Evolutionary conservation across 2,113 vertebrate species (phyloP).

Genomic region (Tachysurus vachellii): DNA sequence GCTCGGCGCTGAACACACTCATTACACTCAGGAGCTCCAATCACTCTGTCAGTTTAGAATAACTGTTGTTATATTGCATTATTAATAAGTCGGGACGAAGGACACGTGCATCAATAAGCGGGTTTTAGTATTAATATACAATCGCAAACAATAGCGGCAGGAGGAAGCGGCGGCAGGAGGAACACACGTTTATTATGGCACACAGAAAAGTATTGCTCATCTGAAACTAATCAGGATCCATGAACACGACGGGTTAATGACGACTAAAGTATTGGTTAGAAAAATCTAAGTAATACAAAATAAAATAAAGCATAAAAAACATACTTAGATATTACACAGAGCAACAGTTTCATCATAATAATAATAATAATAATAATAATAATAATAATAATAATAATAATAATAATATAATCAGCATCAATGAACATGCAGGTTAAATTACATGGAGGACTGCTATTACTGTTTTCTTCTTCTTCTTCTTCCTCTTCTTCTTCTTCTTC

Average conservation of each 20-base stretch:
- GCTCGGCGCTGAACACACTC: slow-evolving; percentile 26
- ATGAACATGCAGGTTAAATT: neutral
- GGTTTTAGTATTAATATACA: slow-evolving; percentile 56
- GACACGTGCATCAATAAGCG: slow-evolving; percentile 62
- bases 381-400: neutral
- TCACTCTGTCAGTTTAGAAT: slow-evolving; percentile 66
- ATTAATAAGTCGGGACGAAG: slow-evolving; percentile 67
- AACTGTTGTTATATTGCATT: slow-evolving; percentile 63
- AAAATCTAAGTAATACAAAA: neutral
- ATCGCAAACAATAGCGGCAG: slow-evolving; percentile 29
- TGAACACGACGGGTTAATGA: slow-evolving; percentile 72
- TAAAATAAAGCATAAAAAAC: neutral
- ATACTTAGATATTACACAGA: no score
- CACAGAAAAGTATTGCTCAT: slow-evolving; percentile 67
- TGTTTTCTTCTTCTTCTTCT: no score
- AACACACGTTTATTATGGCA: neutral
- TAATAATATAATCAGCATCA: neutral
- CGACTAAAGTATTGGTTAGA: slow-evolving; percentile 57
- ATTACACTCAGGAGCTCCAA: slow-evolving; percentile 60
- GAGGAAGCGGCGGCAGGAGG: neutral
- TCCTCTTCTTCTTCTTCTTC: no score
- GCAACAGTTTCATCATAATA: neutral
- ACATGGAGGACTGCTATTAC: neutral
- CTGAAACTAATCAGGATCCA: slow-evolving; percentile 84
- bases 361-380: neutral